Percentiles rank a stretch among this genome's conserved stretches.
phyloP scores from a whole-genome alignment of 2,888 invertebrate genomes.

The Drosophila incognita region DNA sequence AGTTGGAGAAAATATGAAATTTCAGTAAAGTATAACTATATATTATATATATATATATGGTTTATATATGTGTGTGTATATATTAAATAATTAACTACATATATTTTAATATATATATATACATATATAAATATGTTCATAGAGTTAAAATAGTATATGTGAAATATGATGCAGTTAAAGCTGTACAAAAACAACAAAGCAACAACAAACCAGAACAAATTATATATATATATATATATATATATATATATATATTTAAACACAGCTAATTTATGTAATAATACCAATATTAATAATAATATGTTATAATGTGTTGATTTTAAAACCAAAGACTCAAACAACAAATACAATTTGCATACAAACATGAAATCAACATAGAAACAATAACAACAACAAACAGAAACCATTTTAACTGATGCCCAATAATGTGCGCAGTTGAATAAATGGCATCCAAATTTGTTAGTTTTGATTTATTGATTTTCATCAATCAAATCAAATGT shows the following conservation, averaged over 20 bases:
- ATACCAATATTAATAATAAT: slow-evolving; percentile 48
- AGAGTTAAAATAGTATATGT: slow-evolving; percentile 47
- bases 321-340: slow-evolving; percentile 78
- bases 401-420: slow-evolving; percentile 31
- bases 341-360: slow-evolving; percentile 46
- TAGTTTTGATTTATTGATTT: slow-evolving; percentile 46
- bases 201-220: slow-evolving; percentile 41
- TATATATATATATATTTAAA: slow-evolving; percentile 31
- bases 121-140: slow-evolving; percentile 26
- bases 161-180: slow-evolving; percentile 43
- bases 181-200: slow-evolving; percentile 39
- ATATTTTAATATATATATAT: slow-evolving; percentile 25
- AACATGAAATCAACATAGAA: slow-evolving; percentile 31
- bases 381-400: slow-evolving; percentile 42
- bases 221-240: not conserved
- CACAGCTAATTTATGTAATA: slow-evolving; percentile 42
- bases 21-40: slow-evolving; percentile 36
- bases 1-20: slow-evolving; percentile 45
- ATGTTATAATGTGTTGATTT: slow-evolving; percentile 60
- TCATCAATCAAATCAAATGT: slow-evolving; percentile 19
- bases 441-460: slow-evolving; percentile 51
- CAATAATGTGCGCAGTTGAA: slow-evolving; percentile 7
- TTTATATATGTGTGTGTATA: slow-evolving; percentile 24
- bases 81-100: slow-evolving; percentile 7
- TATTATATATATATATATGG: slow-evolving; percentile 19